Evolutionary conservation across 2,797 vertebrate species (phyloP).

Genomic region (Catostomus latipinnis): DNA sequence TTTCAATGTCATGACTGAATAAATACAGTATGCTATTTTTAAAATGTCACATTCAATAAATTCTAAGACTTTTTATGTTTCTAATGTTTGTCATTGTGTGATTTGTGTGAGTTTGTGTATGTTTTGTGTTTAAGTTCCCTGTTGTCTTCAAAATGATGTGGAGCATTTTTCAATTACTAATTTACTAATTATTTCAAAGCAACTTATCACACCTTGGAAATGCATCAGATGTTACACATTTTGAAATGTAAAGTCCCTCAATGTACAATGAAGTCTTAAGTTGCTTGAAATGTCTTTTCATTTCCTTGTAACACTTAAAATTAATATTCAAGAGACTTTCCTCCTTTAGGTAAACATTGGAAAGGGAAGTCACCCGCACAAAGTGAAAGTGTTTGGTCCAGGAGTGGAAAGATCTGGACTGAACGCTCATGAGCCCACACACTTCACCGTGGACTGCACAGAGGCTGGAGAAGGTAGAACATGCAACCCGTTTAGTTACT

Average conservation of each 20-base stretch:
- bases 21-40: background rate
- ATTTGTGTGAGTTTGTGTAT: background rate
- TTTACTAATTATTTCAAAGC: background rate
- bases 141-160: background rate
- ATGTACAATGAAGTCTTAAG: too few species aligned
- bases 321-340: conserved; percentile 36
- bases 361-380: conserved; percentile 92
- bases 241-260: too few species aligned
- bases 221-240: background rate
- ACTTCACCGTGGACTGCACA: conserved; percentile 96
- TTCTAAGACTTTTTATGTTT: conserved; percentile 21
- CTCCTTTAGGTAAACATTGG: conserved; percentile 86
- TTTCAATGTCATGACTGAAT: conserved; percentile 38
- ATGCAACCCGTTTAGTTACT: background rate
- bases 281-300: background rate
- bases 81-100: conserved; percentile 36
- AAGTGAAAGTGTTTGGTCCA: conserved; percentile 93
- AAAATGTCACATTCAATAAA: conserved; percentile 47
- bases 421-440: conserved; percentile 93
- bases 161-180: background rate
- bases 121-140: too few species aligned
- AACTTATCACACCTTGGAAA: background rate
- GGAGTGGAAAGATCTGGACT: conserved; percentile 91
- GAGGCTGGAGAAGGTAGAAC: conserved; percentile 92
- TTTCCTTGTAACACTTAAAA: background rate